These are phyloP conservation scores for Bagarius yarrelli DNA, from an alignment of 2,113 vertebrate species.

Conservation along the genomic window DNA sequence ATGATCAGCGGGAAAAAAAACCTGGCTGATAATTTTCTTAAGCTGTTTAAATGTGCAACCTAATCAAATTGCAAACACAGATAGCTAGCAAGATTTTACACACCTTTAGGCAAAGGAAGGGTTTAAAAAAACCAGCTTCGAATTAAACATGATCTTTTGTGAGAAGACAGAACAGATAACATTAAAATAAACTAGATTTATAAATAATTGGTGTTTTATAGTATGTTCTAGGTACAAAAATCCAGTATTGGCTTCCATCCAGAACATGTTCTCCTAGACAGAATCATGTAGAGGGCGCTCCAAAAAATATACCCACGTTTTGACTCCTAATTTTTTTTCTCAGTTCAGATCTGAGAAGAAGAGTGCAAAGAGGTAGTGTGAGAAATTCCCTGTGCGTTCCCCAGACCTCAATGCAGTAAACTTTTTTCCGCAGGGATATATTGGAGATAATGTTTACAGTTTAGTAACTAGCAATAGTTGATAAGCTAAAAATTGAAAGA, in stretches of 20 bases:
- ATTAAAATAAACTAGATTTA: background rate
- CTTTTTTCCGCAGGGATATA: no score
- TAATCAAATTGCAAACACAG: background rate
- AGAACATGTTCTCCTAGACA: background rate
- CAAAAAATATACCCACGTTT: no score
- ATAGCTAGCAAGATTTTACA: background rate
- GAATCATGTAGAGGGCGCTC: background rate
- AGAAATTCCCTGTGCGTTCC: no score
- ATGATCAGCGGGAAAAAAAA: no score
- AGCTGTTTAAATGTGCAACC: background rate
- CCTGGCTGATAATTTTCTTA: no score
- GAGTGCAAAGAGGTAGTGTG: no score
- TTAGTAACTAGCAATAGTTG: no score
- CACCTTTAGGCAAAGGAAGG: background rate
- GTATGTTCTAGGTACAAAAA: background rate
- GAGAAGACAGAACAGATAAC: background rate
- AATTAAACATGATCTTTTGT: background rate
- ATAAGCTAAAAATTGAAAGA: no score
- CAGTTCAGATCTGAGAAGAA: no score
- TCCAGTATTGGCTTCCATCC: background rate
- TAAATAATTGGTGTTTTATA: background rate
- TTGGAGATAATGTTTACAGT: no score
- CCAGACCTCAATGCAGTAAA: no score
- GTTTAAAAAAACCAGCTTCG: background rate
- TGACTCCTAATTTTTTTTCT: no score